These are phyloP conservation scores for Silvanus unidentatus DNA, from an alignment of 2,888 invertebrate species.

Conservation along the genomic window DNA sequence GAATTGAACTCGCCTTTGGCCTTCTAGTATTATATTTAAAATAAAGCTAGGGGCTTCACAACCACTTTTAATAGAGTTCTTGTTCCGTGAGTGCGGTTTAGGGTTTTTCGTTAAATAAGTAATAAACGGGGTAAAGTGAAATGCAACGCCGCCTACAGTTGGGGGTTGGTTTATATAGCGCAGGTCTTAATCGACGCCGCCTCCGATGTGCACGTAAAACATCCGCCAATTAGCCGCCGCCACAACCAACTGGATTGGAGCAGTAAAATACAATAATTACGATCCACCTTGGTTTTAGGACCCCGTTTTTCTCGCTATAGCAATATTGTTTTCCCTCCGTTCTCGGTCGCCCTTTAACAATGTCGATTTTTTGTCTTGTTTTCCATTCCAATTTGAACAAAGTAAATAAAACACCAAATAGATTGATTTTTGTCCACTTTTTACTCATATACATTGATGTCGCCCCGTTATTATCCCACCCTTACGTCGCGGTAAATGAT, in stretches of 20 bases:
- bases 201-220: conserved; percentile 44
- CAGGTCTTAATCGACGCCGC: conserved; percentile 44
- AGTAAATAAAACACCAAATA: background rate
- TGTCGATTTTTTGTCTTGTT: background rate
- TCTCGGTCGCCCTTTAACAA: background rate
- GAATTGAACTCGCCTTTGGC: too few species aligned
- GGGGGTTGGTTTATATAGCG: conserved; percentile 36
- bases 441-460: conserved; percentile 26
- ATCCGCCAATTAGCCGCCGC: conserved; percentile 45
- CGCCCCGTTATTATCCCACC: conserved; percentile 22
- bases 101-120: conserved; percentile 20
- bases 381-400: background rate
- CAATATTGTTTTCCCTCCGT: background rate
- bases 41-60: too few species aligned
- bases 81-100: conserved; percentile 2
- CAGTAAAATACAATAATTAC: conserved; percentile 25
- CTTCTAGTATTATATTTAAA: too few species aligned
- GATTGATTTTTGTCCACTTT: background rate
- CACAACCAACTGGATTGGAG: conserved; percentile 34
- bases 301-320: background rate
- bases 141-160: conserved; percentile 33
- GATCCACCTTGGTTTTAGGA: conserved; percentile 5
- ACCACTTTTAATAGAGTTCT: conserved; percentile 1
- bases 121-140: conserved; percentile 15
- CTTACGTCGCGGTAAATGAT: conserved; percentile 32